These are phyloP conservation scores for Cossypha caffra DNA, from an alignment of 2,797 vertebrate genomes.

Conservation along the genomic window DNA sequence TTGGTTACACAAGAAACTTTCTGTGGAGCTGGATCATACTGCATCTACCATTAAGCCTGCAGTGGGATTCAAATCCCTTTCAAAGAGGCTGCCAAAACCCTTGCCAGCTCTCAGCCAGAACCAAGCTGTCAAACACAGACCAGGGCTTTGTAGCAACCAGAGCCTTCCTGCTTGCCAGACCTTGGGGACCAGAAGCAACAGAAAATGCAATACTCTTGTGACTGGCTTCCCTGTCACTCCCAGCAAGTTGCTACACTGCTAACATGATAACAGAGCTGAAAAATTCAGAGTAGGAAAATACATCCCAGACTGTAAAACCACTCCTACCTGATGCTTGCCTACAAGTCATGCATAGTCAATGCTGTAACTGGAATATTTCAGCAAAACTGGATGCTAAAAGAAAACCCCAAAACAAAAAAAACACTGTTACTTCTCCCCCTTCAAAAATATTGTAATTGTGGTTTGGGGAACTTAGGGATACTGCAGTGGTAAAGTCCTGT, in stretches of 20 bases:
- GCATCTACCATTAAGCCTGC: not conserved
- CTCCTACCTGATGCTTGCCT: not conserved
- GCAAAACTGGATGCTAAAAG: not conserved
- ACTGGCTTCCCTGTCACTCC: not conserved
- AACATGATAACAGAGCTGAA: not conserved
- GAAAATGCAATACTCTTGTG: not conserved
- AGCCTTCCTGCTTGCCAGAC: not conserved
- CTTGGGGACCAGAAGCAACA: not conserved
- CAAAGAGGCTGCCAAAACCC: not conserved
- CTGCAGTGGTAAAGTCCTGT: not conserved
- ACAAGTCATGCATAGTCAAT: not conserved
- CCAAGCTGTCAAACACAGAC: not conserved
- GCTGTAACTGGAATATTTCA: not conserved
- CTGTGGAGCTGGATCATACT: not conserved
- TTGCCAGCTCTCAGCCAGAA: not conserved
- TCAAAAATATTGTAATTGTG: not conserved
- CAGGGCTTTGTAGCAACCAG: not conserved
- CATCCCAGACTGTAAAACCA: not conserved
- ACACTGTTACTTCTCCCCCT: not conserved
- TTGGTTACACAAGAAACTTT: not conserved
- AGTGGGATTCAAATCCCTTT: not conserved
- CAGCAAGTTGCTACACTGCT: not conserved
- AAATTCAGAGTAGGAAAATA: not conserved
- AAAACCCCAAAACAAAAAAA: rapidly evolving
- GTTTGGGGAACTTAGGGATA: not conserved